Conservation (phyloP, 2,113 vertebrate species). For the Dipodomys spectabilis region DNA sequence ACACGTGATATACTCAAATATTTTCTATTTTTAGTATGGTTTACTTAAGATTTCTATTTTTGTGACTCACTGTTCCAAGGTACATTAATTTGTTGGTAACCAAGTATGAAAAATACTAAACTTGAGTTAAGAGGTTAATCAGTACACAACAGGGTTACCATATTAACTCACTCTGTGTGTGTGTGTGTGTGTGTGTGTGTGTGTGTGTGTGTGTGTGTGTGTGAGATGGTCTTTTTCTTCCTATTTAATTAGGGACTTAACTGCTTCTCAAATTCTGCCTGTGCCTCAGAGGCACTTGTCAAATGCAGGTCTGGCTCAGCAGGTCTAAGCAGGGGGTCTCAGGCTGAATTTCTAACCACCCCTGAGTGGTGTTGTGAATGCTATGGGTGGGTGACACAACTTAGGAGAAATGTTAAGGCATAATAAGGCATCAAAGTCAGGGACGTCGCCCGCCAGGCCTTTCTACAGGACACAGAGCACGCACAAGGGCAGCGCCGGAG, state of each 20-base stretch:
- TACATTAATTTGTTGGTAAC: background rate
- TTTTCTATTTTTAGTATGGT: background rate
- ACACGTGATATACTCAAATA: background rate
- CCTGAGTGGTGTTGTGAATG: too few relatives aligned
- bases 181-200: too few relatives aligned
- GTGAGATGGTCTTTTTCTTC: background rate
- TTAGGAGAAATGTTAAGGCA: background rate
- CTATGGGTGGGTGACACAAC: background rate
- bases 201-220: too few relatives aligned
- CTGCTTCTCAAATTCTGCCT: background rate
- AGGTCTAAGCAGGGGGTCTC: background rate
- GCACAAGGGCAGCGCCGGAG: accelerated
- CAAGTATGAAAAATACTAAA: background rate
- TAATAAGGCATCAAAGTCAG: background rate
- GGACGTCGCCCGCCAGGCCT: accelerated
- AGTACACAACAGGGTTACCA: background rate
- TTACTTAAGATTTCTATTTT: background rate
- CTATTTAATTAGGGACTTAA: background rate
- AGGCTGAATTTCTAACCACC: background rate
- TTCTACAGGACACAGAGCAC: background rate
- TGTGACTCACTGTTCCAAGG: background rate
- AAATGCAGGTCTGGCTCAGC: background rate
- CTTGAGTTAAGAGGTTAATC: background rate
- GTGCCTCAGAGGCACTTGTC: background rate
- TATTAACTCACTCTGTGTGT: background rate